Percentiles rank a stretch among this genome's conserved stretches.
Conservation (phyloP, 92 coral and sea anemone species). For the Heliopora coerulea region DNA sequence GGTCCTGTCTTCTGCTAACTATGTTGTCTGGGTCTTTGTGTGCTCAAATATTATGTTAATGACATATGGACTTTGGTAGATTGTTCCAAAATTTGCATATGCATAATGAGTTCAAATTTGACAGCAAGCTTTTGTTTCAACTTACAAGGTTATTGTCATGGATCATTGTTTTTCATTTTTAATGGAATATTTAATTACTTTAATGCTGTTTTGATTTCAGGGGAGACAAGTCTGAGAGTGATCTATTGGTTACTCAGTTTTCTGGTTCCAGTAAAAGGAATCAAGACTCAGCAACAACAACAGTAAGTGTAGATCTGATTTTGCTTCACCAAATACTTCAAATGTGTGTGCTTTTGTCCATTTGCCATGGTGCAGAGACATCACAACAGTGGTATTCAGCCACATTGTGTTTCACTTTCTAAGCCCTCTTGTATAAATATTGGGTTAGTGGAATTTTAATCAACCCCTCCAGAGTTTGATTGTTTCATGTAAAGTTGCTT, state of each 20-base stretch:
- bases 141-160: constrained; percentile 8
- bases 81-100: constrained; percentile 6
- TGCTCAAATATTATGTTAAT: background rate
- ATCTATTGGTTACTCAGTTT: background rate
- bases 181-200: constrained; percentile 36
- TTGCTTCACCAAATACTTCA: background rate
- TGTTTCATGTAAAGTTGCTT: too few species aligned
- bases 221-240: constrained; percentile 2
- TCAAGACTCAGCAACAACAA: background rate
- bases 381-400: background rate
- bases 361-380: background rate
- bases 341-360: background rate
- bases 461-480: background rate
- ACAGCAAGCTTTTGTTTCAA: background rate
- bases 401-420: background rate
- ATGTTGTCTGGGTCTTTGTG: background rate
- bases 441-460: background rate
- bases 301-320: background rate
- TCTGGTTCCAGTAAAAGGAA: background rate
- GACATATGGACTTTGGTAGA: constrained; percentile 3
- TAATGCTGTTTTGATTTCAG: constrained; percentile 27
- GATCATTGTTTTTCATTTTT: constrained; percentile 6
- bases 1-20: background rate
- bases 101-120: constrained; percentile 22
- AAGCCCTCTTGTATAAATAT: background rate